Evolutionary conservation across 2,797 vertebrate species (phyloP), one percentile per base, ranked within the genome.

Genomic region (Acanthurus leucopareius): DNA sequence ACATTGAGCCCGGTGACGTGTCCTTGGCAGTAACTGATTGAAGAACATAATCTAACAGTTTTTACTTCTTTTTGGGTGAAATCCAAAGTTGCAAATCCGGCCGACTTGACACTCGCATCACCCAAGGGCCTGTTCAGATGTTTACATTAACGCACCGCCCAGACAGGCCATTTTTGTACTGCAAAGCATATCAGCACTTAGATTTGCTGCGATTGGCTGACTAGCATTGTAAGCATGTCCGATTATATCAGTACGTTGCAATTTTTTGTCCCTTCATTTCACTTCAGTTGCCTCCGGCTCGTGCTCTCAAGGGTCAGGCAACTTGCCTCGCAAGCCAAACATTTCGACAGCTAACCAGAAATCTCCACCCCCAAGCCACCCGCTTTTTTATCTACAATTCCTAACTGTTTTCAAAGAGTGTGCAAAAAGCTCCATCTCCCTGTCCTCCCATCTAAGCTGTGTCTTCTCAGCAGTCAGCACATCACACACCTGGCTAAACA

Each of bases 401-500:
- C n/a, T 40, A 42, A 22, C 20, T 20, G 57, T 82, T 90, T 80
- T 84, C 56, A 70, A 84, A 61, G 57, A 47, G 42, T 19, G 45
- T 73, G 71, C 79, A 75, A 58, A 86, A 82, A 52, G 17, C 58
- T 73, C 20, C 49, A 35, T 79, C 62, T 85, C 77, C 69, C 85
- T 19, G 53, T 81, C 51, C 73, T 79, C 82, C 59, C 25, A 71
- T 89, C 77, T 53, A 51, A 63, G 58, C 77, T 32, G 65, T 3
- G 47, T 66, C 78, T 73, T 80, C 75, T 77, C 83, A 80, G 69
- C 82, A 85, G 86, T 93, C 89, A 85, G 89, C 88, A 85, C 87
- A 91, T 92, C 85, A 82, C 86, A 91, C 93, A 93, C 90, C 93
- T 94, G 92, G 89, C 82, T 91, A 82, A 88, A 90, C 83, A 86